phyloP scores from a whole-genome alignment of 2,113 vertebrate genomes.

The Hemibagrus wyckioides region DNA sequence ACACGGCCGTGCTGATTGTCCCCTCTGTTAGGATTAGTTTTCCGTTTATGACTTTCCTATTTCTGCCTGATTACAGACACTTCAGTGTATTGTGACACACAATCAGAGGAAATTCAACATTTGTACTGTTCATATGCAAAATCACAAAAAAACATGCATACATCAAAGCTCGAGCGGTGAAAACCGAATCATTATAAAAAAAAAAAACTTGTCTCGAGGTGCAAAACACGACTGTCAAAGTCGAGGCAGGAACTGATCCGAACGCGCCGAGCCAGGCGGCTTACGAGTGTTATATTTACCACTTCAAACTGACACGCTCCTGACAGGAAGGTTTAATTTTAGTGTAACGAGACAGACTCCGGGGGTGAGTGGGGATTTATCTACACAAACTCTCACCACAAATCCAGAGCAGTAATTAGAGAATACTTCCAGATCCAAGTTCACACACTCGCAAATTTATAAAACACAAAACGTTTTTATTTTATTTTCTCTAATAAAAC shows the following conservation, averaged over 20 bases:
- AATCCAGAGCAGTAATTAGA: not conserved
- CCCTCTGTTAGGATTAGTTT: slow-evolving; percentile 74
- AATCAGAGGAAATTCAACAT: slow-evolving; percentile 27
- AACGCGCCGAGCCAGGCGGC: not conserved
- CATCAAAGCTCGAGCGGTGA: not conserved
- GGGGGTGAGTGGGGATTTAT: not conserved
- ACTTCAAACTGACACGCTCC: not conserved
- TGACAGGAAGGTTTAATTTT: not conserved
- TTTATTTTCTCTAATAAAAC: not conserved
- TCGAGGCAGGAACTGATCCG: accelerated
- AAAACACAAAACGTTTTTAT: not conserved
- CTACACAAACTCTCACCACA: not conserved
- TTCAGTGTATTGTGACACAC: slow-evolving; percentile 36
- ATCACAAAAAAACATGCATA: not conserved
- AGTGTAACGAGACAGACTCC: not conserved
- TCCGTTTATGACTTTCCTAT: slow-evolving; percentile 72
- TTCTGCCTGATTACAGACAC: slow-evolving; percentile 52
- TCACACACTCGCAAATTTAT: too few species aligned
- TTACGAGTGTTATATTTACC: not conserved
- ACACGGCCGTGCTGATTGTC: slow-evolving; percentile 78
- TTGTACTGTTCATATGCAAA: slow-evolving; percentile 27
- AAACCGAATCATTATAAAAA: not conserved
- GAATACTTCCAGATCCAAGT: not conserved
- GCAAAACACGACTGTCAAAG: not conserved
- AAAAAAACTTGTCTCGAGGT: not conserved